Conservation (phyloP, 1,140 invertebrate species). For the Thaumatotibia leucotreta region DNA sequence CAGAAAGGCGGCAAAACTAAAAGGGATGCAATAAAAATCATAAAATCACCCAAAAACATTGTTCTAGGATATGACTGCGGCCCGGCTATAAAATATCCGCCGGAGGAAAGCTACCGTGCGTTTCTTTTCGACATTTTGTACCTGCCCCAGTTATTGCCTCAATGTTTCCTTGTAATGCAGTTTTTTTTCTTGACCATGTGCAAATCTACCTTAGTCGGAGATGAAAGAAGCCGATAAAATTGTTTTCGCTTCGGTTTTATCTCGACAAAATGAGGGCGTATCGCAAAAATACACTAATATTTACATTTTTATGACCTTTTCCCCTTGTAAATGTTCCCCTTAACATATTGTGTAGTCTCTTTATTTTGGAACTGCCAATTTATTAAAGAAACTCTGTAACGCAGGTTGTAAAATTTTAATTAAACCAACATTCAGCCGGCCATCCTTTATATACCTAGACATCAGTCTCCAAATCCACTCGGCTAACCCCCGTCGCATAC, state of each 20-base stretch:
- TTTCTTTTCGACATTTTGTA: slow-evolving; percentile 27
- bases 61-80: slow-evolving; percentile 28
- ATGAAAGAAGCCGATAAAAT: neutral
- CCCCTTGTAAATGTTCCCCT: slow-evolving; percentile 11
- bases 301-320: neutral
- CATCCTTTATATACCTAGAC: slow-evolving; percentile 14
- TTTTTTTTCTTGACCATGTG: slow-evolving; percentile 1
- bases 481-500: slow-evolving; percentile 46
- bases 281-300: neutral
- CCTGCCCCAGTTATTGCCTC: slow-evolving; percentile 4
- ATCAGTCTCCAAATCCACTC: slow-evolving; percentile 21
- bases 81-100: slow-evolving; percentile 31
- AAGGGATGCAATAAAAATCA: slow-evolving; percentile 34
- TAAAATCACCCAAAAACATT: slow-evolving; percentile 45
- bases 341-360: slow-evolving; percentile 5
- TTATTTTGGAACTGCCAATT: neutral
- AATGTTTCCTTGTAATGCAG: slow-evolving; percentile 3
- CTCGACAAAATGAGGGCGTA: neutral
- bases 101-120: slow-evolving; percentile 44
- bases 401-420: neutral
- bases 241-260: neutral
- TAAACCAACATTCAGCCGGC: neutral
- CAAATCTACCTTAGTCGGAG: neutral
- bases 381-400: neutral
- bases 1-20: slow-evolving; percentile 30